Base-by-base conservation (phyloP, 2,888 invertebrate species). In the Hypena proboscidalis region DNA sequence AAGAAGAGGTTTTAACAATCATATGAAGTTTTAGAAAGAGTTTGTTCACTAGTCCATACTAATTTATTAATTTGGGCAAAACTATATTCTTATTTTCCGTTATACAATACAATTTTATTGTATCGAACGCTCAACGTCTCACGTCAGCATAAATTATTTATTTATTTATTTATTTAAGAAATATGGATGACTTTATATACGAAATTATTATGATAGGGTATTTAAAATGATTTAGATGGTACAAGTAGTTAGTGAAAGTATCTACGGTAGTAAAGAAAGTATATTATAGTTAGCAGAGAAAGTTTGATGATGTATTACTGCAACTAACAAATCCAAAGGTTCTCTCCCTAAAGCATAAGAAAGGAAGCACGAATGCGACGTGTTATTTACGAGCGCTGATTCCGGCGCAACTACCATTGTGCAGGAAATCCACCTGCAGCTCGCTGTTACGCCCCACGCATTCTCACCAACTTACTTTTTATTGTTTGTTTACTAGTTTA, bases 301-400 rank as follows among this genome's bases (percentile, higher is more conserved):
- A 66, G 51, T 68, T 67, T 53, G 45, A 65, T 69, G 58, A 70
- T 72, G 71, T 72, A 74, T 76, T 65, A 67, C 62, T 56, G 50
- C 41, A 66, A 55, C 52, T 57, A 62, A 70, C 63, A 82, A 78
- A 77, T 79, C 66, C 65, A 62, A 74, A 77, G 74, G 70, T 71
- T 67, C 50, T 66, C 61, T 69, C 70, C 64, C 70, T 66, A 66
- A 68, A 73, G 74, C 67, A 74, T 67, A 83, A 80, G 82, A 81
- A 83, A 80, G 83, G 83, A 85, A 83, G 77, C 76, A 62, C 67
- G 74, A 77, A 79, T 75, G 78, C 74, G 75, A 73, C 75, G 76
- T 74, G 77, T 85, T 87, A 87, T 87, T 89, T 87, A 88, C 84
- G 85, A 84, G 74, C 76, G 63, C 75, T 70, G 74, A 80, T 85